Conservation (phyloP, 2,888 invertebrate species). For the Pristionchus maxplancki region DNA sequence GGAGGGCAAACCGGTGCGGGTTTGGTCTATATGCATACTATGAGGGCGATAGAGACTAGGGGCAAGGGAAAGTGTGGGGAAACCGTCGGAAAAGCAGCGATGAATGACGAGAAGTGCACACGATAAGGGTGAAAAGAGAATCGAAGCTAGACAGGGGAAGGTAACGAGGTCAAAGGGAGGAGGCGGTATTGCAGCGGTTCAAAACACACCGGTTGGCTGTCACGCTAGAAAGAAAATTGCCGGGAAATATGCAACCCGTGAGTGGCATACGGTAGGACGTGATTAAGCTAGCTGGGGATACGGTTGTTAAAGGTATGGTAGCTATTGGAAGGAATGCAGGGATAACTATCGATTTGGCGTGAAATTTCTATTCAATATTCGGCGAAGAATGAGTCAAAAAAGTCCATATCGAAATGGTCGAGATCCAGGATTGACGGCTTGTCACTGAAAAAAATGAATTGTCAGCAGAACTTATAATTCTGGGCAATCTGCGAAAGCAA, state of each 20-base stretch:
- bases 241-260: conserved; percentile 21
- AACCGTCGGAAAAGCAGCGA: conserved; percentile 2
- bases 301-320: background rate
- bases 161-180: background rate
- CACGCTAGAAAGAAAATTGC: background rate
- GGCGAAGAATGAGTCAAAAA: conserved; percentile 65
- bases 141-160: background rate
- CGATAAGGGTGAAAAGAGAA: background rate
- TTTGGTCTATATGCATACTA: background rate
- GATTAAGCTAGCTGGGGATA: background rate
- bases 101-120: background rate
- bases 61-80: background rate
- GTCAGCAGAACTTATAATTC: background rate
- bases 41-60: background rate
- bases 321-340: background rate
- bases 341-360: background rate
- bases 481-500: too few species aligned
- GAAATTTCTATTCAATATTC: conserved; percentile 33
- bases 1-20: background rate
- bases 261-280: background rate
- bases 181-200: conserved; percentile 33
- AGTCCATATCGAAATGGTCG: conserved; percentile 62
- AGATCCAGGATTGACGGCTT: conserved; percentile 54
- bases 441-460: conserved; percentile 16
- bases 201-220: conserved; percentile 26